Evolutionary conservation across 2,113 vertebrate species (phyloP), one percentile per base, ranked within the genome.

Genomic region (Sylvilagus bachmani): DNA sequence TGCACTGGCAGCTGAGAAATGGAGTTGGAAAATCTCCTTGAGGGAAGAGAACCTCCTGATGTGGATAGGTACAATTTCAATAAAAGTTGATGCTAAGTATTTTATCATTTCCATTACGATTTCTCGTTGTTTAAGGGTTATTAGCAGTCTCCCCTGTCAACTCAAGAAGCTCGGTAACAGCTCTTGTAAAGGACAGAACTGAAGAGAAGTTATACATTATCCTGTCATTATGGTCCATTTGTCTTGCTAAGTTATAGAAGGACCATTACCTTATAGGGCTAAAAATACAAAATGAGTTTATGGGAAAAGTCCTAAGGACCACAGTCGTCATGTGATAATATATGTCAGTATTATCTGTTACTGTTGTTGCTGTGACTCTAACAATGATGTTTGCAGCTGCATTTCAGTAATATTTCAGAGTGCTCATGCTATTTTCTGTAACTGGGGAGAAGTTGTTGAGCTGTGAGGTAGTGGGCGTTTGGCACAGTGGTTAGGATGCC

Each of bases 281-380:
- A 80, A 93, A 85, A 70, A 64, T 83, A n/a, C 24, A 11, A 69
- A 51, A 61, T 80, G 24, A 89, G 79, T 75, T 89, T 75, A 73
- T 55, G 58, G 38, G 25, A 92, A 58, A 94, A 53, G 38, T 70
- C 14, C 49, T 86, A 36, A 58, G 61, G 85, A 44, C 73, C 58
- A 44, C 19, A 24, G 51, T 44, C 51, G 31, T 2, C 38, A 14
- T 61, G 27, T 22, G 38, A 3, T 27, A 25, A 61, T 58, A 13
- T 70, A 6, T 17, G 36, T 4, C 5, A 13, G 80, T 77, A 33
- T 33, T 51, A 38, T n/a, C 64, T 29, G 21, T 73, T 58, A 58
- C 55, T 82, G 74, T 73, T 38, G 25, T 53, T 71, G 3, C 27
- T 84, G 38, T 79, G 74, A 13, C 81, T 84, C 64, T 70, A 24